These are phyloP conservation scores for Equus quagga DNA, from an alignment of 2,113 vertebrate genomes.

Conservation along the genomic window DNA sequence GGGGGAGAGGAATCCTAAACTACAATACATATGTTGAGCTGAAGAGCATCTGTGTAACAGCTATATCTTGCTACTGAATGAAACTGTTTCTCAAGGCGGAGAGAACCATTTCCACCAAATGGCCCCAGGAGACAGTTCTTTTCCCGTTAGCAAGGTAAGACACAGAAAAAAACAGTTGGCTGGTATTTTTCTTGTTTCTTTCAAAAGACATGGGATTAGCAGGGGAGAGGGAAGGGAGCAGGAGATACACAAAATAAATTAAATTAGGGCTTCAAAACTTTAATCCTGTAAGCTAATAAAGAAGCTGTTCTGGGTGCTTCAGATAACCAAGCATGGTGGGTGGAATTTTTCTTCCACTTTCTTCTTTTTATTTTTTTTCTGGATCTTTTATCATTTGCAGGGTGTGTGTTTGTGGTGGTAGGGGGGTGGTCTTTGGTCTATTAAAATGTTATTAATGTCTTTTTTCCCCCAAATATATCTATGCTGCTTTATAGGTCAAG, in stretches of 20 bases:
- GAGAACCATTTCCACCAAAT: not conserved
- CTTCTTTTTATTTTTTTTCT: not conserved
- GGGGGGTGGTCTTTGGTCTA: not conserved
- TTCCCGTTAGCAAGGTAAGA: not conserved
- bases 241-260: not conserved
- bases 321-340: not conserved
- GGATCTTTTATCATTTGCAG: not conserved
- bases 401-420: too few relatives aligned
- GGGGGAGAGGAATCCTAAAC: not conserved
- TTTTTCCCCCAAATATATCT: not conserved
- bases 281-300: conserved; percentile 35
- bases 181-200: not conserved
- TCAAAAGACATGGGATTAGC: not conserved
- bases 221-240: not conserved
- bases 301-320: not conserved
- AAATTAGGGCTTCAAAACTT: not conserved
- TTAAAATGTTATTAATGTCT: not conserved
- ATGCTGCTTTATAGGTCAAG: not conserved
- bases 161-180: not conserved
- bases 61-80: not conserved
- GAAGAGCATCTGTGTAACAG: not conserved
- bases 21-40: not conserved
- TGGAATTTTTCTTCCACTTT: not conserved
- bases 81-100: not conserved
- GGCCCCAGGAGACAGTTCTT: not conserved